Percentiles rank a stretch among this genome's conserved stretches.
phyloP scores from a whole-genome alignment of 1,140 invertebrate species.

The Drosophila guanche region DNA sequence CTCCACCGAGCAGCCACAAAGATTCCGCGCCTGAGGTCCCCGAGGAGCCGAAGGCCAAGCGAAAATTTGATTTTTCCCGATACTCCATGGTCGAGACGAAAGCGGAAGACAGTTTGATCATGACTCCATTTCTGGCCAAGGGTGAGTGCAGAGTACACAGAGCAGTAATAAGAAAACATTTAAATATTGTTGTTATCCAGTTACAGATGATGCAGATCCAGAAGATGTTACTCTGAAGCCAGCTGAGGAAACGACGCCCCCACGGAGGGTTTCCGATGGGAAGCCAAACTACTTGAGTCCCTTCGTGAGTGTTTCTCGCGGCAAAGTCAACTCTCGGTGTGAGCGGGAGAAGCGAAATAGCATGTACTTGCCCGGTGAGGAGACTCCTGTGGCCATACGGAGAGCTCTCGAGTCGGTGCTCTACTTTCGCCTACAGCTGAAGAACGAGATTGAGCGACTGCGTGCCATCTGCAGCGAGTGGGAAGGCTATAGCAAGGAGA shows the following conservation, averaged over 20 bases:
- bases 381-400: constrained; percentile 55
- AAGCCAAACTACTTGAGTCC: constrained; percentile 74
- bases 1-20: not conserved
- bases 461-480: constrained; percentile 84
- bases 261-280: constrained; percentile 2
- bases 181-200: not conserved
- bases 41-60: constrained; percentile 7
- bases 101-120: constrained; percentile 20
- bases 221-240: constrained; percentile 10
- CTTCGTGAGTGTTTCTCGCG: constrained; percentile 79
- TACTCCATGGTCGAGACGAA: constrained; percentile 40
- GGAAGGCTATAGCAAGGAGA: constrained; percentile 77
- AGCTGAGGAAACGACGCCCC: constrained; percentile 23
- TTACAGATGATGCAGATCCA: not conserved
- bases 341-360: constrained; percentile 83
- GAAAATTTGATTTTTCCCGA: constrained; percentile 57
- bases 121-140: constrained; percentile 12
- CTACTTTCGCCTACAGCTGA: constrained; percentile 85
- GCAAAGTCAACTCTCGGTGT: constrained; percentile 84
- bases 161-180: too few relatives aligned
- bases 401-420: constrained; percentile 84
- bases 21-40: not conserved
- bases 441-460: constrained; percentile 84
- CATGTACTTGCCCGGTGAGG: constrained; percentile 54
- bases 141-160: constrained; percentile 2